Conservation (phyloP, 2,113 vertebrate species). For the Cyphomyrus plagiostoma region DNA sequence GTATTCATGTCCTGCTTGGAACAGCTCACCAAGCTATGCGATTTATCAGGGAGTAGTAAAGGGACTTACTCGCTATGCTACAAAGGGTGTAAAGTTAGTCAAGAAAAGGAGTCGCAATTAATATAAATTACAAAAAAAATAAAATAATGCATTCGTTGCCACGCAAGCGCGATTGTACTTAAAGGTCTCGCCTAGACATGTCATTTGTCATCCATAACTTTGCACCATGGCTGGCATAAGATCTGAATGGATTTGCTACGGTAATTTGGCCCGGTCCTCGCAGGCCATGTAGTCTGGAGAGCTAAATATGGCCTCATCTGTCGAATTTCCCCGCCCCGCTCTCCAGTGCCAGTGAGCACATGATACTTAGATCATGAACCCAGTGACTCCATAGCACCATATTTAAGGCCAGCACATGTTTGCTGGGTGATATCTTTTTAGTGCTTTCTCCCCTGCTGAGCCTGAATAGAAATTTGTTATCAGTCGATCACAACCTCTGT, state of each 20-base stretch:
- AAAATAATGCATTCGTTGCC: neutral
- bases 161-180: neutral
- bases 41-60: neutral
- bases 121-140: neutral
- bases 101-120: neutral
- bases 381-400: neutral
- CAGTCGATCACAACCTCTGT: neutral
- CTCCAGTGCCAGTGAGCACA: neutral
- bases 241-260: neutral
- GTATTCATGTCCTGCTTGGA: neutral
- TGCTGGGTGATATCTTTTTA: neutral
- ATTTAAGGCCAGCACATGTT: neutral
- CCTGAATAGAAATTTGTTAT: neutral
- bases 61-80: neutral
- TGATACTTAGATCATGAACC: neutral
- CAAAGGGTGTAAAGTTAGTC: neutral
- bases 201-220: neutral
- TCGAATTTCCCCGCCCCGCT: no score
- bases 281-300: neutral
- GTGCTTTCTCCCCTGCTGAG: neutral
- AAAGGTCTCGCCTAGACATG: neutral
- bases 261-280: neutral
- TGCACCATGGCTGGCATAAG: neutral
- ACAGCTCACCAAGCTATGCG: neutral
- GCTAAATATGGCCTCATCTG: slow-evolving; percentile 3